Base-by-base conservation (phyloP, 2,888 invertebrate genomes). In the Drepana falcataria region DNA sequence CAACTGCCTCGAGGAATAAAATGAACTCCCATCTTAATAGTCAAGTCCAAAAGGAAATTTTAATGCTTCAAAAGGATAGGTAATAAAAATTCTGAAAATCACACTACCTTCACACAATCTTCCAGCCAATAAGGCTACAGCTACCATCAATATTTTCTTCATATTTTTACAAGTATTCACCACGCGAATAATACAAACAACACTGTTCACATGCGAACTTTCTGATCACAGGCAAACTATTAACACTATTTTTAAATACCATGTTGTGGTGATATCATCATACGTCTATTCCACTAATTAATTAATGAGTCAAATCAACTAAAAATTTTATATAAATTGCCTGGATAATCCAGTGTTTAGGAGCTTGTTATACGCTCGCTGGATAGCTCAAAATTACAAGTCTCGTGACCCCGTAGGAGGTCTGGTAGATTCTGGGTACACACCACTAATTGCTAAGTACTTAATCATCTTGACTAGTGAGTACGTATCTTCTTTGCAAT, bases 301-400 rank as follows among this genome's bases (percentile, higher is more conserved):
- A 75, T 75, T 80, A 84, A 86, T 79, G 77, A 77, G 68, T 70
- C 77, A 80, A 84, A 83, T 74, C 71, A 78, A 77, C 75, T 65
- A 73, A 73, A 80, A 73, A 73, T 66, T 68, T 65, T 64, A 21
- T 5, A 40, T 41, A 44, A 69, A 70, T 66, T 67, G 64, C 56
- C 9, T 9, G 59, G 60, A 67, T 64, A 72, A 68, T 73, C 64
- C 66, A 66, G 63, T 65, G 72, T 72, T 71, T 71, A 60, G 65
- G 58, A 53, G 58, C 57, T 65, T 74, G 81, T 87, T 86, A 87
- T 83, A 85, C 78, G 86, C 71, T 79, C 68, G 81, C 83, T 81
- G 79, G 59, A 56, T 54, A 58, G 51, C 49, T 49, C 47, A 54
- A 49, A 52, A 37, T 37, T 37, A 5, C 37, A 5, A 3, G 37